Base-by-base conservation (phyloP, 2,888 invertebrate genomes). In the Phytoseiulus persimilis region DNA sequence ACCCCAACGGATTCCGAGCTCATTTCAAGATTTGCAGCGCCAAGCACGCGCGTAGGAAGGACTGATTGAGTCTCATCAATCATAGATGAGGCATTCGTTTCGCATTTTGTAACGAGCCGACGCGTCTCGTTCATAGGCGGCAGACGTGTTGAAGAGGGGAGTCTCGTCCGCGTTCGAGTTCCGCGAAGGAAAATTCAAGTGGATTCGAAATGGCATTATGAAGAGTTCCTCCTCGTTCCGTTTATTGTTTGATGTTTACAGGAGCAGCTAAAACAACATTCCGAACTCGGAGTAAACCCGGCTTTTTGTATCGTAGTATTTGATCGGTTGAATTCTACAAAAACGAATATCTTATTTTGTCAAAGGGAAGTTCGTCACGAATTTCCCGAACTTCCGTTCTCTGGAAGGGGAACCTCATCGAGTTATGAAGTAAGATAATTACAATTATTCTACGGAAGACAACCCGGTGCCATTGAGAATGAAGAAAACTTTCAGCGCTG, bases 11-110 rank as follows among this genome's bases (percentile, higher is more conserved):
- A 6, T 87, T 87, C 33, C 32, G 87, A 87, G 87, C 87, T 33
- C 87, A 87, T 33, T 87, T 87, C 87, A 87, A 87, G 87, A 87
- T 87, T 32, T 87, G 87, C 23, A 87, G 87, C 87, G 87, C 87
- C 0, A 87, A 87, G 45, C 87, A 87, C 33, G 87, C 87, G 0
- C 31, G 87, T 5, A 87, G 87, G 33, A 87, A 87, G 87, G 87
- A 87, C 32, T 87, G 33, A 45, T 6, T 32, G 0, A 23, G 11
- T 14, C 84, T 23, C 6, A 39, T 9, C 9, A 9, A 39, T 39
- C 39, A 9, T 39, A 3, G 39, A 39, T 39, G 39, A 39, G 39
- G 39, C 39, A 6, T 39, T 9, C 9, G 39, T 9, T 39, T 39
- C 39, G 39, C 39, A 39, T 39, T 39, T 39, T 3, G 39, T 39